Conservation (phyloP, 2,888 invertebrate species). For the Xestia xanthographa region DNA sequence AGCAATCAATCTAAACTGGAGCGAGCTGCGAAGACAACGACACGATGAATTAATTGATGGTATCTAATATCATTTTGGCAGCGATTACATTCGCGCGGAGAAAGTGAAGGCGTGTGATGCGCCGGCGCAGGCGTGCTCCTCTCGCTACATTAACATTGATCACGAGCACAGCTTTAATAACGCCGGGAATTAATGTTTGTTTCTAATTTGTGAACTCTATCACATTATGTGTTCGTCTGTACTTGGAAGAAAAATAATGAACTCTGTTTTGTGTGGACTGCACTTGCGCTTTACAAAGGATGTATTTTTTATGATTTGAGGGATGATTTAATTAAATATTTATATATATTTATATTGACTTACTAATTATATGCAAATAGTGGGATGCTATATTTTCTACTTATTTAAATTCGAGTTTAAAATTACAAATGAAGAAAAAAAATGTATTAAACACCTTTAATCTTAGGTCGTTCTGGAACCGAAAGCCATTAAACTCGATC, state of each 20-base stretch:
- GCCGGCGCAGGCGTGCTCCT: conserved; percentile 64
- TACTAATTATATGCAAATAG: neutral
- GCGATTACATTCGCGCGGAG: conserved; percentile 71
- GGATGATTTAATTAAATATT: too few relatives aligned
- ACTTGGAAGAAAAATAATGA: neutral
- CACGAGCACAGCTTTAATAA: conserved; percentile 66
- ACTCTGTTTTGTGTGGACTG: neutral
- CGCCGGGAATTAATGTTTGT: conserved; percentile 63
- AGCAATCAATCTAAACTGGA: conserved; percentile 41
- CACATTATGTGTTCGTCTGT: neutral
- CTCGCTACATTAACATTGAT: conserved; percentile 70
- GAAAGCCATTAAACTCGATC: too few relatives aligned
- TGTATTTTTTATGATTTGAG: neutral
- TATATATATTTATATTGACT: neutral
- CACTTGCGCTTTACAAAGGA: neutral
- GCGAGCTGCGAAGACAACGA: conserved; percentile 45
- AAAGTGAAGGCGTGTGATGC: conserved; percentile 76
- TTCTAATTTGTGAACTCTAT: conserved; percentile 49
- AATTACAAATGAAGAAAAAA: neutral
- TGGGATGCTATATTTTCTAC: neutral
- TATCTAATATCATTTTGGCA: conserved; percentile 73
- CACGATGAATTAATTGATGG: conserved; percentile 60
- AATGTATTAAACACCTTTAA: too few relatives aligned
- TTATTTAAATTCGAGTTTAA: neutral
- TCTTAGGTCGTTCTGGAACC: too few relatives aligned